A percentile compares a stretch with the other conserved stretches of the same genome.
These are phyloP conservation scores for Calliphora vomitoria DNA, from an alignment of 2,888 invertebrate species.

Conservation along the genomic window DNA sequence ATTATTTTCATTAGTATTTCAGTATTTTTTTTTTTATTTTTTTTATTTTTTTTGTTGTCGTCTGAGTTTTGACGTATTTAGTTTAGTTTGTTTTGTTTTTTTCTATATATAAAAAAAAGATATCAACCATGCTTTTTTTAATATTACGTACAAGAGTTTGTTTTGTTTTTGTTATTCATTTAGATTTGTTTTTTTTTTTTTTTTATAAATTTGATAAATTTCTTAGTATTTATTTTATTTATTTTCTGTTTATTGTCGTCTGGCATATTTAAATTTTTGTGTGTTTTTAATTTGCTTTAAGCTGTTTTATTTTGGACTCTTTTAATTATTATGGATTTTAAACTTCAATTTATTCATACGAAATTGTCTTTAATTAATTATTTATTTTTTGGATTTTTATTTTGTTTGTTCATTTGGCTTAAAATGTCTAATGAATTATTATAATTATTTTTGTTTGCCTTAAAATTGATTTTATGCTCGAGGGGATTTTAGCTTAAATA, in stretches of 20 bases:
- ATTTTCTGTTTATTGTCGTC: constrained; percentile 3
- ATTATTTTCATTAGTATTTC: constrained; percentile 22
- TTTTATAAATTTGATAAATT: constrained; percentile 27
- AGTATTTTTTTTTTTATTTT: constrained; percentile 18
- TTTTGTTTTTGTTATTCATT: constrained; percentile 25
- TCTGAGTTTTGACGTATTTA: constrained; percentile 41
- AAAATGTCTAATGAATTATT: background rate
- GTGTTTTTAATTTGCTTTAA: too few species aligned
- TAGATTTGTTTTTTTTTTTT: too few species aligned
- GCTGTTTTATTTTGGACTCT: background rate
- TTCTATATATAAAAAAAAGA: constrained; percentile 14
- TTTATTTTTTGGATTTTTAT: background rate
- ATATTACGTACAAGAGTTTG: constrained; percentile 17
- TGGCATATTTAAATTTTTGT: constrained; percentile 13
- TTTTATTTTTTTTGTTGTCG: constrained; percentile 7
- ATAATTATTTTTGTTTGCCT: background rate
- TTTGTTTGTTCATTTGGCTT: background rate
- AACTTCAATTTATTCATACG: constrained; percentile 14
- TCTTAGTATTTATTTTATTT: constrained; percentile 7
- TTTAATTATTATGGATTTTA: constrained; percentile 11
- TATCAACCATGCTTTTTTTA: constrained; percentile 21
- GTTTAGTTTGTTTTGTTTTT: constrained; percentile 28
- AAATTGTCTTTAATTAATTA: constrained; percentile 25
- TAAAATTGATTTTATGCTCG: background rate
- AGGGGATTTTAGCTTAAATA: background rate